Conservation (phyloP, 2,113 vertebrate genomes). For the Oreocharis arfaki region DNA sequence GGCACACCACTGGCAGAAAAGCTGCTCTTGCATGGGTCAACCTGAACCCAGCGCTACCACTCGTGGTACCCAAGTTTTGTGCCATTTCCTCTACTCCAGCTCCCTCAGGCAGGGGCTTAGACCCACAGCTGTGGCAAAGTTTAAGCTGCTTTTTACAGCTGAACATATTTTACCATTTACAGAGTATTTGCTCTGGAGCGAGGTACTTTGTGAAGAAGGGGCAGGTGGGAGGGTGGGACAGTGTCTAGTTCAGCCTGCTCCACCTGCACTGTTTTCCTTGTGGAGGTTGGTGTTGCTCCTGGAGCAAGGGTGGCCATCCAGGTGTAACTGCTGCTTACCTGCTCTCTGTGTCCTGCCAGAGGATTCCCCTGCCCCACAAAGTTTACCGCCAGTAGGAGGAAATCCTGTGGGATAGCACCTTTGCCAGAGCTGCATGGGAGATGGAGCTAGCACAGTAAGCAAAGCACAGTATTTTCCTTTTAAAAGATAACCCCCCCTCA, state of each 20-base stretch:
- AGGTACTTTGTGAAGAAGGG: neutral
- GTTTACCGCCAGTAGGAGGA: neutral
- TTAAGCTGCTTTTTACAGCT: neutral
- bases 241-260: rapidly evolving
- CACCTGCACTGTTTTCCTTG: neutral
- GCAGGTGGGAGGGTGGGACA: rapidly evolving
- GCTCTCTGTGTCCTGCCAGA: neutral
- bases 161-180: neutral
- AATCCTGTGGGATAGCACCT: neutral
- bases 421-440: neutral
- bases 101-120: neutral
- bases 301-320: neutral
- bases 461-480: neutral
- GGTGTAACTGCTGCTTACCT: neutral
- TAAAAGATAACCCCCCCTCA: neutral
- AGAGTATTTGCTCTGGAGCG: neutral
- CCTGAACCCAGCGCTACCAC: neutral
- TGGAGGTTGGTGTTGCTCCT: rapidly evolving
- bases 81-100: neutral
- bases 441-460: neutral
- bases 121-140: rapidly evolving
- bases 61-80: rapidly evolving
- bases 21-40: rapidly evolving
- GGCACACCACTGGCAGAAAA: rapidly evolving
- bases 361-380: neutral